A percentile compares a stretch with the other conserved stretches of the same genome.
Conservation (phyloP, 1,140 invertebrate species). For the Parapsyche elsis region DNA sequence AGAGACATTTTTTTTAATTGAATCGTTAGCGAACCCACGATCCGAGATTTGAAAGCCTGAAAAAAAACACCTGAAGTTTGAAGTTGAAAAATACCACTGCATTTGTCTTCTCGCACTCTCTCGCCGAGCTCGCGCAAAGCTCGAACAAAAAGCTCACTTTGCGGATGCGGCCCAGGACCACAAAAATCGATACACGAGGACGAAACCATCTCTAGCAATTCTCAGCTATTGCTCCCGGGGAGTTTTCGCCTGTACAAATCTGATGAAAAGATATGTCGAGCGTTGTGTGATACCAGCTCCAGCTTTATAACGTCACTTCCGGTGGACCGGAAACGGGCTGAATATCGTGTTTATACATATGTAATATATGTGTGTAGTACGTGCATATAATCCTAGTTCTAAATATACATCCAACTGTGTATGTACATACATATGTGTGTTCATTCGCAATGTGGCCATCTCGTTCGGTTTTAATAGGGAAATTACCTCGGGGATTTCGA, state of each 20-base stretch:
- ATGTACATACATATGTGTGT: neutral
- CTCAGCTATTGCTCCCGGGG: neutral
- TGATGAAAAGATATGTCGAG: too few relatives aligned
- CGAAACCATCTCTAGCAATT: neutral
- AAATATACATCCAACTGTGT: neutral
- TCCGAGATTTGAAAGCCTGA: neutral
- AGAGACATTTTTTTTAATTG: neutral
- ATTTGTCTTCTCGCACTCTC: constrained; percentile 4
- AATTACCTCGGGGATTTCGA: too few relatives aligned
- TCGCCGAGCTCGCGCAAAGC: neutral
- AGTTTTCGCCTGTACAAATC: neutral
- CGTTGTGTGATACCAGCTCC: neutral
- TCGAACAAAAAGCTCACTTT: neutral
- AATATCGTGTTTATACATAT: neutral
- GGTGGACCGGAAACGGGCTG: neutral
- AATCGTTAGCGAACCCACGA: neutral
- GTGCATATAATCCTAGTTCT: too few relatives aligned
- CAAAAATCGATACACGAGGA: constrained; percentile 32
- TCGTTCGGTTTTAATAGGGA: too few relatives aligned
- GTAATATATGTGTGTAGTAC: neutral
- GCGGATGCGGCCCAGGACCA: constrained; percentile 7
- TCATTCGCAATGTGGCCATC: too few relatives aligned
- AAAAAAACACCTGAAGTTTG: neutral
- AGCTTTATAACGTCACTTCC: neutral
- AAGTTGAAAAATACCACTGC: constrained; percentile 6